Base-by-base conservation (phyloP, 2,888 invertebrate species). In the Eupithecia subumbrata region DNA sequence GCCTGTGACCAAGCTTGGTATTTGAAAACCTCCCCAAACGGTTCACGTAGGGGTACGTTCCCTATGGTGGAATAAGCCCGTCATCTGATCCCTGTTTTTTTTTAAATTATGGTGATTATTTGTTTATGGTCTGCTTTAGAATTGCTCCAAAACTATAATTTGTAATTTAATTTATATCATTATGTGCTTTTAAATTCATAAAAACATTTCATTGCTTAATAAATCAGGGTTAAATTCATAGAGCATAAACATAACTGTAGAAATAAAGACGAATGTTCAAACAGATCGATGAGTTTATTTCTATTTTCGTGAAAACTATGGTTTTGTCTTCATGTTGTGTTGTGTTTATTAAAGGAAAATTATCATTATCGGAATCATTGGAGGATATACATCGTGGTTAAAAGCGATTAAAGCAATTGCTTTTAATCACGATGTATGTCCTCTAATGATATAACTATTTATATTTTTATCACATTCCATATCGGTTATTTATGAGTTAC, bases 381-480 rank as follows among this genome's bases (percentile, higher is more conserved):
- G 60, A 25, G 25, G 12, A 60, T 25, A 60, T 25, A 25, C 60
- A 60, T 60, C 12, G 25, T 60, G 12, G 14, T 60, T 25, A 60
- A 25, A 60, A 60, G 60, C 60, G 12, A 60, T n/a, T n/a, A n/a
- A n/a, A n/a, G n/a, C n/a, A n/a, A n/a, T n/a, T n/a, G n/a, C n/a
- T n/a, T n/a, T n/a, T n/a, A n/a, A n/a, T n/a, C n/a, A n/a, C n/a
- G n/a, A n/a, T n/a, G n/a, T n/a, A n/a, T n/a, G n/a, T n/a, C n/a
- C n/a, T n/a, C n/a, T n/a, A n/a, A n/a, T n/a, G n/a, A n/a, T n/a
- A n/a, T n/a, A n/a, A 60, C 14, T 25, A 60, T 60, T 56, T 60
- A 5, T 60, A 60, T 25, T 60, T n/a, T 60, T 60, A 60, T 60
- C 60, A 60, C 60, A 60, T 60, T 60, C 22, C 25, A 60, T 60